phyloP scores from a whole-genome alignment of 2,797 vertebrate genomes.

The Falco berigora region DNA sequence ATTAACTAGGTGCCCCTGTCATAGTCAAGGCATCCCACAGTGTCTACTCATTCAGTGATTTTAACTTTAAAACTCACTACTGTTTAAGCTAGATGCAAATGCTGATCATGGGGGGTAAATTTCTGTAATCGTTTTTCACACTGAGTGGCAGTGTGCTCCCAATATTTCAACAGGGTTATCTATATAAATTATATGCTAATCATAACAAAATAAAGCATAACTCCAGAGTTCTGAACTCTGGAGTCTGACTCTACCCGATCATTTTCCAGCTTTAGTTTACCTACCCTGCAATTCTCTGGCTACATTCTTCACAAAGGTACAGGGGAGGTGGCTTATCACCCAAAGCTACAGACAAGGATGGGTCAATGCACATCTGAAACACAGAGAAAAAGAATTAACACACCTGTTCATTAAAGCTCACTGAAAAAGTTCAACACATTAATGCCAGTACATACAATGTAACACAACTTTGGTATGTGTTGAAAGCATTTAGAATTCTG shows the following conservation, averaged over 20 bases:
- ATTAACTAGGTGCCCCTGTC: neutral
- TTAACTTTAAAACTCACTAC: neutral
- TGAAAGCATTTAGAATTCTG: neutral
- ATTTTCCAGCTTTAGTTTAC: slow-evolving; percentile 41
- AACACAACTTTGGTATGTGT: neutral
- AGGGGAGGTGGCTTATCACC: slow-evolving; percentile 97
- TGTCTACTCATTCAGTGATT: neutral
- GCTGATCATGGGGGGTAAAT: neutral
- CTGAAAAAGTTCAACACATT: neutral
- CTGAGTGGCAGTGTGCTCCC: neutral
- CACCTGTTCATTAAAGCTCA: neutral
- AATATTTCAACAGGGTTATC: neutral
- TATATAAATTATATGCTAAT: neutral
- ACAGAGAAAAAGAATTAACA: neutral
- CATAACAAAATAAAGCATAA: neutral
- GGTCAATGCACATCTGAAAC: slow-evolving; percentile 98
- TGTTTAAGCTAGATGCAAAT: neutral
- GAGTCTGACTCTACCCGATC: neutral
- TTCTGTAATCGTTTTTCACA: neutral
- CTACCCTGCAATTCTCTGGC: slow-evolving; percentile 96
- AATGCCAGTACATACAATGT: neutral
- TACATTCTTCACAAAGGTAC: slow-evolving; percentile 98
- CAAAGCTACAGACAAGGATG: slow-evolving; percentile 92
- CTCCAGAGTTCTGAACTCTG: neutral
- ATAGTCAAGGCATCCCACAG: neutral